Base-by-base conservation (phyloP, 2,888 invertebrate species). In the Melolontha melolontha region DNA sequence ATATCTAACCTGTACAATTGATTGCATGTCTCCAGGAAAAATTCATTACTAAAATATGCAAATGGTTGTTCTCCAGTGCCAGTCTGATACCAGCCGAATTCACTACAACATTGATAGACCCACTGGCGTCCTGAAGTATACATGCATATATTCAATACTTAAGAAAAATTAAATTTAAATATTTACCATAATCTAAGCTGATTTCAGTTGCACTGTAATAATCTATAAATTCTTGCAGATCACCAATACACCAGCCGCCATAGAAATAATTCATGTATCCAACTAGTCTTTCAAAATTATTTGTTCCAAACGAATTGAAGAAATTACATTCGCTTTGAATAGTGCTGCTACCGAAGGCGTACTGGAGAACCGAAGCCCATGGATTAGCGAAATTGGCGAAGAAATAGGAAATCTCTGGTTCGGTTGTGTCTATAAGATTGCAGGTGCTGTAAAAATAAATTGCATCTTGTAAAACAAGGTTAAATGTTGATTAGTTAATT, bases 31-130 rank as follows among this genome's bases (percentile, higher is more conserved):
- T 90, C 85, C 14, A 90, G 84, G 76, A 91, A 87, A 78, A 84
- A 87, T 51, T 84, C 17, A 17, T 54, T 54, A 16, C 54, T 39
- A 16, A 39, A 54, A 16, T 40, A 14, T 2, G 40, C 88, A 84
- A 92, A 92, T 0, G 91, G 90, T 70, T 90, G 89, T 0, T 83
- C 78, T 0, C 75, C 55, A 10, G 89, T 87, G 0, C 93, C 90
- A 1, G 91, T 90, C 84, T 94, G 94, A 82, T 88, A 94, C 86
- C 90, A 95, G 64, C 94, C 95, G 80, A 89, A 95, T 84, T 96
- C 94, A 59, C 90, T 91, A 80, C 96, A 96, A 0, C 93, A 93
- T 83, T 95, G 95, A 80, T 92, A 94, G 1, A 86, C 87, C 94
- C 95, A 95, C 51, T 90, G 87, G 0, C 93, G 88, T 80, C 47